Evolutionary conservation across 2,797 vertebrate genomes (phyloP), one percentile per base, ranked within the genome.

Genomic region (Pelodytes ibericus): DNA sequence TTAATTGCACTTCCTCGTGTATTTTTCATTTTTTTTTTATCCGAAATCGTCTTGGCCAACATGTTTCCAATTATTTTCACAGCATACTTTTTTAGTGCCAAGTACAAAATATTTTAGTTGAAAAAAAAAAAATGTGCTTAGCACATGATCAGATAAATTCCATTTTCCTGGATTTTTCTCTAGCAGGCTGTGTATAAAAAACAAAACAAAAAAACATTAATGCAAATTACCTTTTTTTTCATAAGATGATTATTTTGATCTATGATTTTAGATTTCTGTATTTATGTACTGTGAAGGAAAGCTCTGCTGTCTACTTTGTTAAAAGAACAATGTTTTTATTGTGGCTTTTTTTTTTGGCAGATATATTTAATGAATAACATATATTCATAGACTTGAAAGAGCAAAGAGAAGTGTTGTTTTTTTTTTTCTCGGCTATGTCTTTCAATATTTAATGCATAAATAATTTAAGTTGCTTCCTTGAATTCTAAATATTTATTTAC

Each of bases 381-480:
- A 80, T 82, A 81, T 88, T 83, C 8, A 41, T 81, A 77, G 76
- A 68, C 80, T 31, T 18, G 83, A 82, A 82, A 82, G 80, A 86
- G 82, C 77, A 84, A 81, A 78, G 81, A 82, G 83, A 83, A 82
- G 81, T 84, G 80, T 84, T n/a, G n/a, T n/a, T n/a, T 81, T 85
- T 53, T 49, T 49, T 49, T 53, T 86, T 82, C 81, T 58, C 78
- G 76, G 82, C 85, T 84, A 82, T 7, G 61, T 83, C 78, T 88
- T 86, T 80, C 78, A 86, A 81, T 82, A 67, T 84, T 81, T 25
- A 81, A 64, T 67, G 56, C 72, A 85, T 88, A 84, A 90, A 88
- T 90, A 88, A 89, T 85, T 84, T 84, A 89, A n/a, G 27, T 56
- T 81, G 72, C 79, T 75, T 76, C 84, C 80, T 84, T 81, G 80